Conservation (phyloP, 2,113 vertebrate species). For the Gymnobelideus leadbeateri region DNA sequence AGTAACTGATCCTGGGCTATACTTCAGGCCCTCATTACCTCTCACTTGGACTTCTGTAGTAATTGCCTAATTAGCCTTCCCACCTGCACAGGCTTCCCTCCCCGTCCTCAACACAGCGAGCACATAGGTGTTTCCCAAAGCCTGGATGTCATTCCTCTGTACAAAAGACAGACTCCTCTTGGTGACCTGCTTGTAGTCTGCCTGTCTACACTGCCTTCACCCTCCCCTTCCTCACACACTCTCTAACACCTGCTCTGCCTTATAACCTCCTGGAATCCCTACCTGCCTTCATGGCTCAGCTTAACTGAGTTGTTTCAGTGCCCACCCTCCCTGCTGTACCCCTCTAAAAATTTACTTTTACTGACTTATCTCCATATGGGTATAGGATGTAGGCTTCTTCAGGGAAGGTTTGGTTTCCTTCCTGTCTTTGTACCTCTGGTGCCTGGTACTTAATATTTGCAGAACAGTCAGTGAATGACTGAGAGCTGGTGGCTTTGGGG, state of each 20-base stretch:
- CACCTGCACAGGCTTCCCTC: too few species aligned
- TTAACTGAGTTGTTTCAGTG: neutral
- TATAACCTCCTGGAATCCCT: neutral
- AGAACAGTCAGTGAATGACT: neutral
- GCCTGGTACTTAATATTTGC: neutral
- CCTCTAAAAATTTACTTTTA: neutral
- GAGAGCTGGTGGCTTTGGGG: neutral
- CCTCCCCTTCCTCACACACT: neutral
- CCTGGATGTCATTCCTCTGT: too few species aligned
- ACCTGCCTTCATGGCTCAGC: neutral
- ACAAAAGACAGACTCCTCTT: neutral
- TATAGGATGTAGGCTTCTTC: neutral
- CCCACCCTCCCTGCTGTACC: neutral
- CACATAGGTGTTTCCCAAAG: too few species aligned
- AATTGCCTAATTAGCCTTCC: too few species aligned
- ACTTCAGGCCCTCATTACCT: too few species aligned
- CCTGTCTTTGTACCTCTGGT: neutral
- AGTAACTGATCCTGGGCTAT: too few species aligned
- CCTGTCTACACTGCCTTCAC: neutral
- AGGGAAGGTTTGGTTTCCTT: neutral
- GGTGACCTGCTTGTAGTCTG: neutral
- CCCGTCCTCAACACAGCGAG: too few species aligned
- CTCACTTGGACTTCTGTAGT: too few species aligned
- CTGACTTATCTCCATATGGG: neutral
- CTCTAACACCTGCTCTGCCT: neutral